Conservation (phyloP, 2,797 vertebrate species). For the Phaenicophaeus curvirostris region DNA sequence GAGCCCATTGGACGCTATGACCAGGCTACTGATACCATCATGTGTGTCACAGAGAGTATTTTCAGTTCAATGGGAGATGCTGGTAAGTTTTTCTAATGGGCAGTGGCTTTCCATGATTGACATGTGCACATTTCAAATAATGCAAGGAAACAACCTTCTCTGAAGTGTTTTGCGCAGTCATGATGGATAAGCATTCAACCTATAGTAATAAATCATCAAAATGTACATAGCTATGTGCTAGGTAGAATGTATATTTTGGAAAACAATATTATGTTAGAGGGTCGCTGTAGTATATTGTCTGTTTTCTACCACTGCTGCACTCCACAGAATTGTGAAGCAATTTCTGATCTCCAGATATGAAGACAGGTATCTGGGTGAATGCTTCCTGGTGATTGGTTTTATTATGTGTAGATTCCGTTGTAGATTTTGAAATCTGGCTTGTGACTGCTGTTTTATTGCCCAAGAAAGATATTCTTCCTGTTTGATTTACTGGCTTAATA, state of each 20-base stretch:
- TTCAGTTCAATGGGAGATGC: conserved; percentile 99
- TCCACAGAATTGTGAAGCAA: not conserved
- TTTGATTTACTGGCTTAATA: not conserved
- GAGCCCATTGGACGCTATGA: conserved; percentile 98
- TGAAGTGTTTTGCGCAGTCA: accelerated
- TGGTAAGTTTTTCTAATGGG: conserved; percentile 78
- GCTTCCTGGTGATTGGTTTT: not conserved
- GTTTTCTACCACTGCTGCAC: not conserved
- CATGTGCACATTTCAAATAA: not conserved
- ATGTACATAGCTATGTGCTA: not conserved
- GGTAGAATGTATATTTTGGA: not conserved
- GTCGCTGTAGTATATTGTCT: not conserved
- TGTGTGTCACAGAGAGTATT: conserved; percentile 99
- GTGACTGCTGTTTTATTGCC: not conserved
- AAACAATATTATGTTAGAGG: not conserved
- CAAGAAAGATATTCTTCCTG: not conserved
- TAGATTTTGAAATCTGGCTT: not conserved
- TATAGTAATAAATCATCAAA: not conserved
- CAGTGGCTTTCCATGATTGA: not conserved
- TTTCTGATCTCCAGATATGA: not conserved
- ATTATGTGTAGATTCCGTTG: not conserved
- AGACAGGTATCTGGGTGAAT: not conserved
- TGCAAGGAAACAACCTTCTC: not conserved
- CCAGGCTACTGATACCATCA: conserved; percentile 98
- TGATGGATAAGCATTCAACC: not conserved